Conservation (phyloP, 1,140 invertebrate genomes). For the Zaprionus nigranus region DNA sequence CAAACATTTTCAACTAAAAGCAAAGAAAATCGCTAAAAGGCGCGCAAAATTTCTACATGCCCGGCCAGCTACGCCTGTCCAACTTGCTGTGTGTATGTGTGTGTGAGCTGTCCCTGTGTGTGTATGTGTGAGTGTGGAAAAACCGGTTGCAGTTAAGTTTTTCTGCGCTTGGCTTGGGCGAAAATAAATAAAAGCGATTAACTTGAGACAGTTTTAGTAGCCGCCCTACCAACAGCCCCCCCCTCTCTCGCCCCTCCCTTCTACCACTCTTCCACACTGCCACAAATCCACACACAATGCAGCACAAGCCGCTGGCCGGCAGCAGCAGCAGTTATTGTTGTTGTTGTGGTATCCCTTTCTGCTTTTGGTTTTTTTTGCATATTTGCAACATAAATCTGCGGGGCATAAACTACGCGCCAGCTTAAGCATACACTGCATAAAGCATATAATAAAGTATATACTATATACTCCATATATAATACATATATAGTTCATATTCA, state of each 20-base stretch:
- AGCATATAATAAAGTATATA: not conserved
- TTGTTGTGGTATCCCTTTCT: constrained; percentile 3
- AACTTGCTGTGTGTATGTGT: constrained; percentile 9
- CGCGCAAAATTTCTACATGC: constrained; percentile 67
- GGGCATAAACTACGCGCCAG: constrained; percentile 37
- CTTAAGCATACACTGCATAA: constrained; percentile 4
- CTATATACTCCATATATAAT: constrained; percentile 2
- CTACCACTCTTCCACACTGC: not conserved
- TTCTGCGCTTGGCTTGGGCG: constrained; percentile 62
- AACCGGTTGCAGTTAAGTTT: constrained; percentile 78
- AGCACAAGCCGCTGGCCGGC: constrained; percentile 21
- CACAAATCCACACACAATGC: constrained; percentile 11
- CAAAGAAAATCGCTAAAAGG: constrained; percentile 78
- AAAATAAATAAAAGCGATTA: constrained; percentile 83
- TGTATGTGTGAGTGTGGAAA: constrained; percentile 67
- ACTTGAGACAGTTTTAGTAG: constrained; percentile 81
- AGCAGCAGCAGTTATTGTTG: not conserved
- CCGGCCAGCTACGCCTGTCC: constrained; percentile 7
- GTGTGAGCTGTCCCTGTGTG: constrained; percentile 8
- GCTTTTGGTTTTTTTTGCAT: constrained; percentile 29
- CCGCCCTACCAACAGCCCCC: constrained; percentile 40
- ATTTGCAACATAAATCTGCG: constrained; percentile 49
- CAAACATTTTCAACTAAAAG: constrained; percentile 59
- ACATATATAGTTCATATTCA: not conserved
- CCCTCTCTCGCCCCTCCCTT: not conserved